Evolutionary conservation across 2,888 invertebrate genomes (phyloP), one percentile per base, ranked within the genome.

Genomic region (Gastracanthus pulcherrimus): DNA sequence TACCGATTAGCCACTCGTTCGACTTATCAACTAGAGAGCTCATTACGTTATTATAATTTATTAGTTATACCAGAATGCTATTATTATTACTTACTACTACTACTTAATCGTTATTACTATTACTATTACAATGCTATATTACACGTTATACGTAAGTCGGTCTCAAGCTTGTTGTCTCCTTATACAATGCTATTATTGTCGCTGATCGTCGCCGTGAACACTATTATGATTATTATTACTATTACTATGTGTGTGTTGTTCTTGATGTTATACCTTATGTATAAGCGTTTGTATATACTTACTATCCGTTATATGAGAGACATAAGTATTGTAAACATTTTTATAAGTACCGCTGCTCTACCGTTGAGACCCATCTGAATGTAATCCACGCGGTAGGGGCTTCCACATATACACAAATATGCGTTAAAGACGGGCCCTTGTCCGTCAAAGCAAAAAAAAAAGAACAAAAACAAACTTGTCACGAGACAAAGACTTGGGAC

Each of bases 1-100:
- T 89, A 90, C 88, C 88, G 87, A 88, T 89, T 91, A 90, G 89
- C 88, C 90, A 91, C 90, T 88, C 89, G 89, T 87, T 88, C 89
- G 87, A 88, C 88, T 87, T 89, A 89, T 89, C 88, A 86, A 86
- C 87, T 88, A 86, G 85, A 85, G 85, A 81, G 85, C 79, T 83
- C 83, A 82, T 84, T 83, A 84, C 81, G 58, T 84, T 82, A 81
- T 79, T 81, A 84, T 84, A 81, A 80, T 78, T 81, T 84, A 85
- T 83, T 80, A 86, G 85, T 87, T 87, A 86, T 88, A 84, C 75
- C 86, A 87, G 84, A 87, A 88, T 89, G 87, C 87, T 87, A 90
- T 89, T 88, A 82, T 81, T 83, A 84, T 41, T 76, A 76, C 34
- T 64, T 51, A 62, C 34, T 62, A 31, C 34, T 80, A 80, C n/a